Conservation (phyloP, 2,113 vertebrate species). For the Rhinichthys klamathensis region DNA sequence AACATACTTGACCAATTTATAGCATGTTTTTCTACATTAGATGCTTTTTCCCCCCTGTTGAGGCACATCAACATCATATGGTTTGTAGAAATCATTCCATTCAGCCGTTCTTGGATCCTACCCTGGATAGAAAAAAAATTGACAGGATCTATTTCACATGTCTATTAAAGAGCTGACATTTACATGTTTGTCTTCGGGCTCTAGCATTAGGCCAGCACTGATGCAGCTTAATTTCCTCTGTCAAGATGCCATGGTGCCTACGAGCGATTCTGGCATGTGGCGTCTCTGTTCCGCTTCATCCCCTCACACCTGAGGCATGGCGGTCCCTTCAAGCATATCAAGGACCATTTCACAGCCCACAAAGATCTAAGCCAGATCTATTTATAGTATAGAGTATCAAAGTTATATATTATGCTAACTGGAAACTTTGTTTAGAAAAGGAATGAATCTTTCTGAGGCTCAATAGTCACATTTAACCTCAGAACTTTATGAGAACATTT, state of each 20-base stretch:
- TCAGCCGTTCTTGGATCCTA: not conserved
- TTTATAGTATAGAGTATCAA: conserved; percentile 8
- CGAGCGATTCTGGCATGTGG: conserved; percentile 24
- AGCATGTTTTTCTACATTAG: not conserved
- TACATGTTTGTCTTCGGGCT: conserved; percentile 32
- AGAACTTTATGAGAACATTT: not conserved
- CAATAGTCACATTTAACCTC: not conserved
- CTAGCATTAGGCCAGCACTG: conserved; percentile 31
- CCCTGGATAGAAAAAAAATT: not conserved
- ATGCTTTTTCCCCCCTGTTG: no score
- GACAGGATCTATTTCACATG: conserved; percentile 35
- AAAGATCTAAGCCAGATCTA: conserved; percentile 13
- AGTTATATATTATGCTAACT: not conserved
- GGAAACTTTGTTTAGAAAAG: not conserved
- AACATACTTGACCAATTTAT: not conserved
- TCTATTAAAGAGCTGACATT: conserved; percentile 45
- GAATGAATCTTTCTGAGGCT: not conserved
- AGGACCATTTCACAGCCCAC: conserved; percentile 43
- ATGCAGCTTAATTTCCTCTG: conserved; percentile 36
- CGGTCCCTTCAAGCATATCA: conserved; percentile 22
- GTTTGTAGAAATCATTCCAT: not conserved
- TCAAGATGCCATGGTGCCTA: conserved; percentile 38
- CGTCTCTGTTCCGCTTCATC: conserved; percentile 40
- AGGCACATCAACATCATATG: not conserved
- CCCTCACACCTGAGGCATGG: conserved; percentile 38